A percentile compares a stretch with the other conserved stretches of the same genome.
Evolutionary conservation across 2,113 vertebrate genomes (phyloP).

Genomic region (Sakesphorus luctuosus): DNA sequence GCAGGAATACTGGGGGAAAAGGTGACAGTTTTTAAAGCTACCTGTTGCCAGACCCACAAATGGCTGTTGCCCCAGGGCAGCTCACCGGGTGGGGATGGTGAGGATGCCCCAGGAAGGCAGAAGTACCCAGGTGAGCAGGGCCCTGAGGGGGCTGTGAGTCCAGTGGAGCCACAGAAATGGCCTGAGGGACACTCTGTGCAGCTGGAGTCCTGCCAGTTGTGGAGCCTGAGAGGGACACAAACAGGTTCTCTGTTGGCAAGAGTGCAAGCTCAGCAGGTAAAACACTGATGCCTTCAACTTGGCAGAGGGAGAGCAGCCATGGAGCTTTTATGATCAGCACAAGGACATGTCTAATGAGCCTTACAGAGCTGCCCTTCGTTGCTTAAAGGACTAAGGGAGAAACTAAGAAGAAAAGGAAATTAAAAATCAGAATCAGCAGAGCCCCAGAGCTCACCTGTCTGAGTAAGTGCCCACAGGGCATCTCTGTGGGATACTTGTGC

Average conservation of each 20-base stretch:
- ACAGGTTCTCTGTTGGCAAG: background rate
- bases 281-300: background rate
- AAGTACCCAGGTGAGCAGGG: conserved; percentile 85
- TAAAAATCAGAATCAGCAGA: background rate
- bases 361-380: background rate
- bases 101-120: conserved; percentile 80
- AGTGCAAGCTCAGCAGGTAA: background rate
- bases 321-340: background rate
- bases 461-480: conserved; percentile 90
- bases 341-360: background rate
- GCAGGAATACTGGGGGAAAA: background rate
- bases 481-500: conserved; percentile 78
- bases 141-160: conserved; percentile 83
- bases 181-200: conserved; percentile 84
- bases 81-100: conserved; percentile 57
- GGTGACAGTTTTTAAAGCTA: background rate
- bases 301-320: background rate
- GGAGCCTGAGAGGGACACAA: conserved; percentile 71
- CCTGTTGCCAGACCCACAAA: accelerated
- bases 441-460: conserved; percentile 74
- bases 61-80: background rate
- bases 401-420: background rate
- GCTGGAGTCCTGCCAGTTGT: conserved; percentile 72
- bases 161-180: conserved; percentile 79
- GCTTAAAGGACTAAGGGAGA: background rate